Conservation (phyloP, 2,797 vertebrate genomes). For the Falco columbarius region DNA sequence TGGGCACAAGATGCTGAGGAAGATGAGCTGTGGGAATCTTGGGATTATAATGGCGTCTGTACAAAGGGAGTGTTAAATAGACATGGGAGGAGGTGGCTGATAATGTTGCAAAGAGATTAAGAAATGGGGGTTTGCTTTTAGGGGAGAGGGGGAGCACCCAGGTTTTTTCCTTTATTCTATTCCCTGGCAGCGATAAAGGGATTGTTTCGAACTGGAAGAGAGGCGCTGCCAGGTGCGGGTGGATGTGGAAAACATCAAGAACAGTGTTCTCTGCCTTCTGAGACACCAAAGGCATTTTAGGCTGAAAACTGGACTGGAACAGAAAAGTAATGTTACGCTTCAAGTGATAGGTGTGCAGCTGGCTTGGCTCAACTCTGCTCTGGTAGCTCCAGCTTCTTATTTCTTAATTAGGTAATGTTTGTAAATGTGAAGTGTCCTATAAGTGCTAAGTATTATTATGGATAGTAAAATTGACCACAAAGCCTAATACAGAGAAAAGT, state of each 20-base stretch:
- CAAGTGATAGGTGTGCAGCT: neutral
- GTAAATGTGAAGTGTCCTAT: neutral
- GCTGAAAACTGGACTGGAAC: neutral
- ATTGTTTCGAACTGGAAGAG: neutral
- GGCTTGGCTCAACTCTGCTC: neutral
- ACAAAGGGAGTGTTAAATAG: neutral
- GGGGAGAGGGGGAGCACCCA: rapidly evolving
- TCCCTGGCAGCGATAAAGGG: neutral
- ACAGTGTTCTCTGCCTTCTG: neutral
- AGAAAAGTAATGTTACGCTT: neutral
- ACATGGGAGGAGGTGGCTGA: neutral
- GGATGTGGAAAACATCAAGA: neutral
- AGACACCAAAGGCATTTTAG: neutral
- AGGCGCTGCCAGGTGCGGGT: neutral
- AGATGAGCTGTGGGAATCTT: neutral
- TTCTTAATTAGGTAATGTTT: constrained; percentile 19
- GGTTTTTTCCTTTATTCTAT: neutral
- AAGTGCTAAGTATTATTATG: neutral
- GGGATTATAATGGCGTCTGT: neutral
- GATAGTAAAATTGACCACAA: neutral
- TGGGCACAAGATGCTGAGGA: neutral
- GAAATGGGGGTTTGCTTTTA: neutral
- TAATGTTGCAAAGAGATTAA: neutral
- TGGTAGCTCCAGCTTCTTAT: neutral
- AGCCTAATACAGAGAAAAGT: neutral